Base-by-base conservation (phyloP, 1,140 invertebrate species). In the Saccostrea glomerata region DNA sequence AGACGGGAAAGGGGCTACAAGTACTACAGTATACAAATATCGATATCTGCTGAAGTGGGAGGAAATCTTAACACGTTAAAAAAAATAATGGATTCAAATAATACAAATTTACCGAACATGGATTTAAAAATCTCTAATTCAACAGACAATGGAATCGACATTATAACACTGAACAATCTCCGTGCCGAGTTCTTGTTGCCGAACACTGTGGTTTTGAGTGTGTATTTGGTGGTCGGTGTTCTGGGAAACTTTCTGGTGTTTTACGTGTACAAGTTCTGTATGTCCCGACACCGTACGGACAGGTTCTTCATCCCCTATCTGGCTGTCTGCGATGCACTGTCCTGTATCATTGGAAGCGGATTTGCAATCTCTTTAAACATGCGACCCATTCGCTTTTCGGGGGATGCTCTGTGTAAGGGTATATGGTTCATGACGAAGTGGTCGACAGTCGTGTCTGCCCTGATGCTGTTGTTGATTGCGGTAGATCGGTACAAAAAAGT, bases 301-400 rank as follows among this genome's bases (percentile, higher is more conserved):
- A n/a, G 84, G 13, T 89, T 87, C 40, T 89, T 89, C 66, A 89
- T 89, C 17, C 89, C 89, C 9, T 87, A 60, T 54, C 86, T 89
- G 13, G 89, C 89, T 13, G 25, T 82, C 11, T 55, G 63, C 0
- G 89, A 89, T 83, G 11, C 87, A 0, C 5, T 88, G 11, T 85
- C 86, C 17, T 77, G 70, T 58, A 12, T 70, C 3, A 47, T 87
- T n/a, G 86, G 86, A 66, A 54, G 23, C 54, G 36, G 54, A 47
- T 89, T 88, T 15, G 86, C 66, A 4, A 86, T 88, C n/a, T 23
- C 66, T 0, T 36, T 86, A 17, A 87, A 89, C 55, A 15, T 89
- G 40, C 55, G 82, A 12, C 84, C 70, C 2, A 20, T 86, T 1
- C 77, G 63, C 23, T 86, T 82, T 54, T 83, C 36, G 30, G 40